A percentile compares a stretch with the other conserved stretches of the same genome.
phyloP scores from a whole-genome alignment of 2,113 vertebrate species.

The Caloenas nicobarica region DNA sequence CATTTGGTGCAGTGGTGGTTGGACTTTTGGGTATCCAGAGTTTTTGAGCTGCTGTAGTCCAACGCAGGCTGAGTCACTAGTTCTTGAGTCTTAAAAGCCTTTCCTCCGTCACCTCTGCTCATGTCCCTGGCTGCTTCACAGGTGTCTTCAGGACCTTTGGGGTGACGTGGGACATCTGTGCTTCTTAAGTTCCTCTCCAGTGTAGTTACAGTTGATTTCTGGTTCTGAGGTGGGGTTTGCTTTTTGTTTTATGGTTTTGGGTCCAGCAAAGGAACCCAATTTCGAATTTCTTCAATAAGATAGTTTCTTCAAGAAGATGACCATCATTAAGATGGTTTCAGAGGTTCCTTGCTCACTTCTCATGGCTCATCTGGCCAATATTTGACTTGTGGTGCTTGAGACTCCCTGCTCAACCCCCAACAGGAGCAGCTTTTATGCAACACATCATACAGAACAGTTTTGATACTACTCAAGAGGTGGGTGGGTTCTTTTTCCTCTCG shows the following conservation, averaged over 20 bases:
- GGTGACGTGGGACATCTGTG: not conserved
- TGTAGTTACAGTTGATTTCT: not conserved
- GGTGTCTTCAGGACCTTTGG: not conserved
- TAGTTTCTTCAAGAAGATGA: not conserved
- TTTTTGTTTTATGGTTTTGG: not conserved
- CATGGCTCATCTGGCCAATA: not conserved
- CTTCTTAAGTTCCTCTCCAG: not conserved
- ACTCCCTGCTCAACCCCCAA: not conserved
- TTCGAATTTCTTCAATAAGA: not conserved
- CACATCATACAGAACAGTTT: not conserved
- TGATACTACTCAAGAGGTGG: not conserved
- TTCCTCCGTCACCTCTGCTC: not conserved
- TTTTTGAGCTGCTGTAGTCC: not conserved
- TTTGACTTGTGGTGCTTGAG: not conserved
- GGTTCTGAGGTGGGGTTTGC: not conserved
- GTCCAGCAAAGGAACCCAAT: not conserved
- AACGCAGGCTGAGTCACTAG: not conserved
- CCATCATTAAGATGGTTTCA: not conserved
- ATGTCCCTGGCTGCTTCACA: not conserved
- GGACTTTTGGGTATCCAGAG: not conserved
- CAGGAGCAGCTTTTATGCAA: not conserved
- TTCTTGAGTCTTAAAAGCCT: not conserved
- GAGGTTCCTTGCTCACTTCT: not conserved
- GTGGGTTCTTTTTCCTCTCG: not conserved
- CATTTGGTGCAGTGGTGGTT: not conserved